These are phyloP conservation scores for Centropus bengalensis DNA, from an alignment of 2,113 vertebrate genomes.

Conservation along the genomic window DNA sequence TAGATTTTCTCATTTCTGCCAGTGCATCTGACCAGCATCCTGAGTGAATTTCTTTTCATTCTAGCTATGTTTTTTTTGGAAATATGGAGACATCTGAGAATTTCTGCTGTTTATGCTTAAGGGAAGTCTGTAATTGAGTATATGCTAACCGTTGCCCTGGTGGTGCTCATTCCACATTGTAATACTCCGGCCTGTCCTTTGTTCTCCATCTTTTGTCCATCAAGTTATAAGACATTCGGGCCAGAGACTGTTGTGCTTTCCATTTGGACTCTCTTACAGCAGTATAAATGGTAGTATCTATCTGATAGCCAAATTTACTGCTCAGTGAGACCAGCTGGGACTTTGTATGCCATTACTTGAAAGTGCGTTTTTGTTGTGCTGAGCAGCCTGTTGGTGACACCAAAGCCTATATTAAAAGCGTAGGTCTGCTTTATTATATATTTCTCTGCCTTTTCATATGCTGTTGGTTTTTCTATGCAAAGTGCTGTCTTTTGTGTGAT, in stretches of 20 bases:
- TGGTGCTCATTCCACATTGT: background rate
- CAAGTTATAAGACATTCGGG: background rate
- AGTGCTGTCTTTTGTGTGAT: background rate
- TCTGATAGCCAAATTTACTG: background rate
- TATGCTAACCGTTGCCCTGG: background rate
- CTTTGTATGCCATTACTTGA: background rate
- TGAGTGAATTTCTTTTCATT: background rate
- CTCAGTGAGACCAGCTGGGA: background rate
- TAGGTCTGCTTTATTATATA: background rate
- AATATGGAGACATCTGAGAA: background rate
- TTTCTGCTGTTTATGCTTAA: background rate
- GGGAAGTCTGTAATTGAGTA: background rate
- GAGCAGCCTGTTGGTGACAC: fast-evolving
- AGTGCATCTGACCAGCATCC: background rate
- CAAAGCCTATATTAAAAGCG: background rate
- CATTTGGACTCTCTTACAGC: background rate
- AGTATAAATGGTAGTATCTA: background rate
- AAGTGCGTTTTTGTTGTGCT: fast-evolving
- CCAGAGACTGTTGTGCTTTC: background rate
- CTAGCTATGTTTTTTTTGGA: background rate
- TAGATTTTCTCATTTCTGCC: background rate
- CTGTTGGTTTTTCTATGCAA: background rate
- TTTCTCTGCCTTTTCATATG: background rate
- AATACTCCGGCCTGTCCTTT: background rate
- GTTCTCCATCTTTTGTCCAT: background rate